phyloP scores from a whole-genome alignment of 1,140 invertebrate genomes.

The Aphelenchoides besseyi region DNA sequence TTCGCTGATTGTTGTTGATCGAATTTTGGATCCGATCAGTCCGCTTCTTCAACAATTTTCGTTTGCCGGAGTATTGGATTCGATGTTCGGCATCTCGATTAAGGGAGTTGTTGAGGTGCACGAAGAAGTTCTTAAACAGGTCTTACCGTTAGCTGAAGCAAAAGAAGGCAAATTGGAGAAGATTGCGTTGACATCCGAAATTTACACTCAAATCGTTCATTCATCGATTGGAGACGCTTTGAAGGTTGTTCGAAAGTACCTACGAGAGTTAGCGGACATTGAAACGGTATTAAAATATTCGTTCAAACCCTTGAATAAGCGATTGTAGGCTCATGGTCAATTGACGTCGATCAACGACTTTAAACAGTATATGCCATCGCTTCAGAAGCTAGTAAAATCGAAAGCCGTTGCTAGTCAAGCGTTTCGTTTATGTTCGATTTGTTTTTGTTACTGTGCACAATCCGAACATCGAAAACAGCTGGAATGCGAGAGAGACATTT shows the following conservation, averaged over 20 bases:
- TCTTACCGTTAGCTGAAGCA: background rate
- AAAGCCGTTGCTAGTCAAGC: background rate
- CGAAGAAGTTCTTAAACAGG: conserved; percentile 3
- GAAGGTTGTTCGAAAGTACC: background rate
- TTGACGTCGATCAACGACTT: conserved; percentile 11
- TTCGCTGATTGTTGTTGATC: conserved; percentile 76
- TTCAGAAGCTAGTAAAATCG: conserved; percentile 4
- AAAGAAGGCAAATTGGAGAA: background rate
- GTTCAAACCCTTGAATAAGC: background rate
- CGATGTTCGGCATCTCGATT: conserved; percentile 72
- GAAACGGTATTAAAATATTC: background rate
- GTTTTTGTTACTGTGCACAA: conserved; percentile 1
- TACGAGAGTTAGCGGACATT: background rate
- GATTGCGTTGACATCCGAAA: background rate
- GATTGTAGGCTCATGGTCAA: conserved; percentile 3
- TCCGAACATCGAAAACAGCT: background rate
- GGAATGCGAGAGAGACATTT: background rate
- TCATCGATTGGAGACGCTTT: background rate
- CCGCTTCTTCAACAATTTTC: conserved; percentile 89
- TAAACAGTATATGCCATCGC: conserved; percentile 8
- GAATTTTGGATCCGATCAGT: conserved; percentile 84
- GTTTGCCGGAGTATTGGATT: conserved; percentile 93
- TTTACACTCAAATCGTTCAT: conserved; percentile 1
- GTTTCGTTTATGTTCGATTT: conserved; percentile 27
- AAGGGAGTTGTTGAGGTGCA: conserved; percentile 17